Conservation (phyloP, 2,113 vertebrate species). For the western clawed frog (Xenopus tropicalis) region DNA sequence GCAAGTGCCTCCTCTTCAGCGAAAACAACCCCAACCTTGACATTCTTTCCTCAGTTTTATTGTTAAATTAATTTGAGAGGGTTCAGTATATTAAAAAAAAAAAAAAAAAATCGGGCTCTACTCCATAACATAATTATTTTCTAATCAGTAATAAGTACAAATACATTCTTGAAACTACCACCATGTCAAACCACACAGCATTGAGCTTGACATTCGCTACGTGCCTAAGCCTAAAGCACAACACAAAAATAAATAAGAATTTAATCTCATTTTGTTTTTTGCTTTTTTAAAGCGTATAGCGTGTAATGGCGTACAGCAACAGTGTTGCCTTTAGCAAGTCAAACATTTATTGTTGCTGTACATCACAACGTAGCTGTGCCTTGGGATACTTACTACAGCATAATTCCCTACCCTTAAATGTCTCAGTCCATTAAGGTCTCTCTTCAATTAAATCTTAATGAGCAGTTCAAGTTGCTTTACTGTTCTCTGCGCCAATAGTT, state of each 20-base stretch:
- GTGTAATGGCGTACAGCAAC: slow-evolving; percentile 5
- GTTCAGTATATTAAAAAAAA: no score
- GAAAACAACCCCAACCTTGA: no score
- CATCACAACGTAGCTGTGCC: not conserved
- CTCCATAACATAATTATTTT: no score
- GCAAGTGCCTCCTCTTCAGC: no score
- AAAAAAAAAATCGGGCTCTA: no score
- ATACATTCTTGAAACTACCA: no score
- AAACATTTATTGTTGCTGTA: not conserved
- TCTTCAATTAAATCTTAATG: slow-evolving; percentile 37
- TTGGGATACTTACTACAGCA: slow-evolving; percentile 1
- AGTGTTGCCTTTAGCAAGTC: not conserved
- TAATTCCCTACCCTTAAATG: slow-evolving; percentile 12
- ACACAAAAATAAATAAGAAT: not conserved
- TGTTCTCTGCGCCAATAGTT: not conserved
- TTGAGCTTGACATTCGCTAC: not conserved
- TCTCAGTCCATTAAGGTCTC: not conserved
- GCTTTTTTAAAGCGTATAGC: not conserved
- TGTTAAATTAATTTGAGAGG: no score
- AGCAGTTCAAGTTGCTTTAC: not conserved
- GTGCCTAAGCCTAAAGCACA: not conserved
- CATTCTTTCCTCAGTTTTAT: no score
- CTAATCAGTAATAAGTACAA: no score
- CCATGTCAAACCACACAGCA: no score
- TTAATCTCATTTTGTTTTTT: no score